These are phyloP conservation scores for Lasioglossum marginatum DNA, from an alignment of 2,888 invertebrate species.

Conservation along the genomic window DNA sequence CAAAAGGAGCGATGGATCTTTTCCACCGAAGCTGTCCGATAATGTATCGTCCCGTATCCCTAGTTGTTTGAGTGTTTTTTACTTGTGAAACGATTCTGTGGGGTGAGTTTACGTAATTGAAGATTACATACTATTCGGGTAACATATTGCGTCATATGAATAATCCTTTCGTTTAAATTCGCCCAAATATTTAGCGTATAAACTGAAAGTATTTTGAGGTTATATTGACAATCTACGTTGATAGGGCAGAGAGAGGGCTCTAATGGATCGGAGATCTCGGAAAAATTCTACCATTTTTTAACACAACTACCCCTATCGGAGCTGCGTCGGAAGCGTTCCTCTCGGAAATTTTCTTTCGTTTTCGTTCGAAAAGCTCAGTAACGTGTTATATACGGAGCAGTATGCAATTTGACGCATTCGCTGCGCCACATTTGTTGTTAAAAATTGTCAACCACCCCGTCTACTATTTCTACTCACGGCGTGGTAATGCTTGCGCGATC, in stretches of 20 bases:
- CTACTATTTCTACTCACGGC: slow-evolving; percentile 34
- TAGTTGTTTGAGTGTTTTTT: slow-evolving; percentile 68
- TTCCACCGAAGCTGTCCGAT: slow-evolving; percentile 63
- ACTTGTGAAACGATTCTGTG: slow-evolving; percentile 60
- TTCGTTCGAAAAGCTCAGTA: background rate
- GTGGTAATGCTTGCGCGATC: slow-evolving; percentile 30
- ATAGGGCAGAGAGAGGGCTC: slow-evolving; percentile 45
- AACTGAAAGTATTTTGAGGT: slow-evolving; percentile 61
- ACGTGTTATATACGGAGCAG: slow-evolving; percentile 30
- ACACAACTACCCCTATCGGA: background rate
- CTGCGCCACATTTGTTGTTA: slow-evolving; percentile 59
- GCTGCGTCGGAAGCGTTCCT: background rate
- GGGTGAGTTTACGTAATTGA: slow-evolving; percentile 66
- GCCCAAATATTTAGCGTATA: slow-evolving; percentile 21
- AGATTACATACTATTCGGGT: background rate
- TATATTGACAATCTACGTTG: slow-evolving; percentile 71
- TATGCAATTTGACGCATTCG: slow-evolving; percentile 45
- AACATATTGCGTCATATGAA: slow-evolving; percentile 10
- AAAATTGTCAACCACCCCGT: slow-evolving; percentile 47
- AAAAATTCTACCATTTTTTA: slow-evolving; percentile 32
- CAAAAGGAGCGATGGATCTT: slow-evolving; percentile 74
- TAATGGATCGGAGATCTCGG: slow-evolving; percentile 45
- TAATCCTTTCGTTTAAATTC: slow-evolving; percentile 15
- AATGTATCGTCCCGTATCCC: slow-evolving; percentile 68
- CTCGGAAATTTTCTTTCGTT: background rate